Evolutionary conservation across 2,797 vertebrate genomes (phyloP), one percentile per base, ranked within the genome.

Genomic region (Oophaga sylvatica): DNA sequence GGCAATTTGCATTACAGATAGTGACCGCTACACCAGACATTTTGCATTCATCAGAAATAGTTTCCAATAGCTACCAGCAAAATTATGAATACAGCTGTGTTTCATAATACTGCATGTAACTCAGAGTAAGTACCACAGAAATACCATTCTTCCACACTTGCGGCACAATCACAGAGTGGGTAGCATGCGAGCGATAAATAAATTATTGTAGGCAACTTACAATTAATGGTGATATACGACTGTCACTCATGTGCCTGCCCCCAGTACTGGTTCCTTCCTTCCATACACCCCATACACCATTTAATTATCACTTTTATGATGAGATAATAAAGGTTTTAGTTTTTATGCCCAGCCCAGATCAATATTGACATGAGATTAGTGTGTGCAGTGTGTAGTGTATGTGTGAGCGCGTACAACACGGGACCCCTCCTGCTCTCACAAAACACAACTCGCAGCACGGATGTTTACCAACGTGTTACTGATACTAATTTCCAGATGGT

Each of bases 351-450:
- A 7, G 0, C 26, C 35, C n/a, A 45, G 35, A 84, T 84, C 81
- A 88, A 88, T 88, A 88, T 88, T 88, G 87, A 88, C 87, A 84
- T 9, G 80, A 88, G 87, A 88, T 88, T 88, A 88, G 53, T 9
- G 20, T 71, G 48, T 35, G 29, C 10, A n/a, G 6, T 75, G 19
- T 73, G 67, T 26, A 41, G 65, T 70, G 67, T 70, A 70, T 31
- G 68, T 41, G 68, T 75, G 41, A 75, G 19, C 3, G 41, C 5
- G 20, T 76, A 56, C 41, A 57, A 29, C 10, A 67, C 11, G 35
- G 63, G 53, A 68, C 12, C 13, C 20, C 4, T 45, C 60, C 41
- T 56, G 26, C 68, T 63, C 16, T 82, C 35, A 26, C 20, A 57
- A 77, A 20, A 13, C 81, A 56, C 73, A 77, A 26, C 65, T 65